Evolutionary conservation across 2,113 vertebrate species (phyloP).

Genomic region (Erythrocercus mccallii): DNA sequence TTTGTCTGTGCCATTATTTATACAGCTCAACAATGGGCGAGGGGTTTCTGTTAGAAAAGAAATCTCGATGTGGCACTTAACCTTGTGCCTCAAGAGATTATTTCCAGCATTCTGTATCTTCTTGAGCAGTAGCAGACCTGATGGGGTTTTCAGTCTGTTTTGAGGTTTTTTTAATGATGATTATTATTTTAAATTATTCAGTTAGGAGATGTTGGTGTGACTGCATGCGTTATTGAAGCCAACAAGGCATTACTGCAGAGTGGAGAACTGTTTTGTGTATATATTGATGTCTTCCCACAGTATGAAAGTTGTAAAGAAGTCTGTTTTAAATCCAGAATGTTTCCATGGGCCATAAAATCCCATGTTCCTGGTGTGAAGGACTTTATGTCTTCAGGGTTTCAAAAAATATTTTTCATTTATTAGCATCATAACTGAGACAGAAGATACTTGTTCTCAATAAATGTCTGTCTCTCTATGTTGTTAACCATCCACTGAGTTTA

Average conservation of each 20-base stretch:
- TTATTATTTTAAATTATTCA: background rate
- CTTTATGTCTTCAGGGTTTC: background rate
- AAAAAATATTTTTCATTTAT: background rate
- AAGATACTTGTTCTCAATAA: background rate
- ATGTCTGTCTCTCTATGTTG: background rate
- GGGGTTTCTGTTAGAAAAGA: background rate
- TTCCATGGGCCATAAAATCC: background rate
- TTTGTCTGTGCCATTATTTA: background rate
- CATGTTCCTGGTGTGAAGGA: background rate
- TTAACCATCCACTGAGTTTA: background rate
- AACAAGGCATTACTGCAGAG: background rate
- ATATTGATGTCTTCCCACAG: background rate
- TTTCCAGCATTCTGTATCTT: background rate
- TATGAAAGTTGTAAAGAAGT: constrained; percentile 20
- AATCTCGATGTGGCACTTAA: background rate
- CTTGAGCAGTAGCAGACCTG: background rate
- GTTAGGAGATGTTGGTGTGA: background rate
- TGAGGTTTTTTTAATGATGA: background rate
- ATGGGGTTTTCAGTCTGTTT: background rate
- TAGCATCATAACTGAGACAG: background rate
- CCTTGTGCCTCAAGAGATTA: background rate
- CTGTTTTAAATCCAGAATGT: background rate
- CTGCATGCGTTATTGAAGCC: background rate
- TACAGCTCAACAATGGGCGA: background rate
- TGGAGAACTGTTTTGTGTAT: background rate